phyloP scores from a whole-genome alignment of 2,113 vertebrate species.

The Sciurus niger region DNA sequence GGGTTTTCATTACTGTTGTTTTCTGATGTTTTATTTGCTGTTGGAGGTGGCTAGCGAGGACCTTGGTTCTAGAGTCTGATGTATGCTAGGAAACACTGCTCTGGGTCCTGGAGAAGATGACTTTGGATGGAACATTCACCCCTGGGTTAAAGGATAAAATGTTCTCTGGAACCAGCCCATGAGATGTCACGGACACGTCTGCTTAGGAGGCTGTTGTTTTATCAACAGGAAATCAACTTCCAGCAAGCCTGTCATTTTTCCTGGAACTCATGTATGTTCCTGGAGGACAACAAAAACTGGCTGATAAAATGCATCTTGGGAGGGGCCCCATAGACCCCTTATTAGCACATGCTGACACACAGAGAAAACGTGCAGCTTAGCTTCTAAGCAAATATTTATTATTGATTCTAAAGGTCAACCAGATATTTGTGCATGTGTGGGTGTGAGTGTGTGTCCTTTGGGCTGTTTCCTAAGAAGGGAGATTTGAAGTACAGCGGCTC shows the following conservation, averaged over 20 bases:
- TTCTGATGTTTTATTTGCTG: background rate
- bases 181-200: background rate
- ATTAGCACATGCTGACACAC: background rate
- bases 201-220: background rate
- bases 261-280: constrained; percentile 38
- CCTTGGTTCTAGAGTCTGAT: background rate
- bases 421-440: background rate
- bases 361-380: background rate
- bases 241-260: constrained; percentile 12
- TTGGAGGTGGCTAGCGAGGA: background rate
- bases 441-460: background rate
- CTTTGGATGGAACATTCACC: background rate
- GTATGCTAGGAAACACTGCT: background rate
- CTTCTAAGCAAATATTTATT: background rate
- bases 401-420: background rate
- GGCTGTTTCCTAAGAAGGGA: background rate
- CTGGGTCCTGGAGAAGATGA: background rate
- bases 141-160: background rate
- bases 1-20: background rate
- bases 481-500: background rate
- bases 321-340: background rate
- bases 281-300: background rate
- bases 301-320: background rate
- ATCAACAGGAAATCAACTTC: constrained; percentile 7
- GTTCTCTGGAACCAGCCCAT: background rate